Percentiles rank a stretch among this genome's conserved stretches.
Evolutionary conservation across 2,113 vertebrate genomes (phyloP).

Genomic region (Gobius niger): DNA sequence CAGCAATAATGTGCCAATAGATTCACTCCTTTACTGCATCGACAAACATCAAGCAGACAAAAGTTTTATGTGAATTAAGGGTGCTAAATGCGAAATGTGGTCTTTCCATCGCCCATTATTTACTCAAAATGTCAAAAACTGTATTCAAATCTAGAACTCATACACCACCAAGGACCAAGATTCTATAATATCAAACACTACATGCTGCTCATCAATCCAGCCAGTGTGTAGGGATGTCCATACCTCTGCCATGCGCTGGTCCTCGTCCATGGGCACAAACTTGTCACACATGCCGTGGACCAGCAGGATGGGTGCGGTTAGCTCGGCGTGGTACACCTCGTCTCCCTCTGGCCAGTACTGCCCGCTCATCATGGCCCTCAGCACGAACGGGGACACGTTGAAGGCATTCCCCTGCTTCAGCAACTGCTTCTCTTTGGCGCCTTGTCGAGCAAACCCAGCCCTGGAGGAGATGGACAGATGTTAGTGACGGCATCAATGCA

Average conservation of each 20-base stretch:
- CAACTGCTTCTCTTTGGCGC: slow-evolving; percentile 96
- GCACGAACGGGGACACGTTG: slow-evolving; percentile 93
- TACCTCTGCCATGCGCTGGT: slow-evolving; percentile 98
- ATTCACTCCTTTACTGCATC: no score
- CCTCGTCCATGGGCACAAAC: slow-evolving; percentile 94
- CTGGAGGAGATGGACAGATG: slow-evolving; percentile 55
- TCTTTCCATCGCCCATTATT: no score
- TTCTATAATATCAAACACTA: no score
- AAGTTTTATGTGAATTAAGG: no score
- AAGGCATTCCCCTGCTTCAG: slow-evolving; percentile 94
- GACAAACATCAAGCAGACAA: no score
- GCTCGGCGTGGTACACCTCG: slow-evolving; percentile 94
- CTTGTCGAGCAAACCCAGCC: slow-evolving; percentile 95
- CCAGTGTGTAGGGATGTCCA: no score
- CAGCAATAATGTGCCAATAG: no score
- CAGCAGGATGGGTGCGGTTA: slow-evolving; percentile 90
- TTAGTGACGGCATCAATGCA: neutral
- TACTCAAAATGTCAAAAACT: no score
- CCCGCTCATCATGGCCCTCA: slow-evolving; percentile 96
- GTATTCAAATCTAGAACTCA: no score
- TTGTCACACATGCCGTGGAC: slow-evolving; percentile 96
- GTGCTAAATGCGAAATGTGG: no score
- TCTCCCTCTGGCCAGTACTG: slow-evolving; percentile 99
- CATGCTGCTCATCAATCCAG: no score
- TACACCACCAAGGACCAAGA: no score